Evolutionary conservation across 2,888 invertebrate species (phyloP).

Genomic region (Eupithecia inturbata): DNA sequence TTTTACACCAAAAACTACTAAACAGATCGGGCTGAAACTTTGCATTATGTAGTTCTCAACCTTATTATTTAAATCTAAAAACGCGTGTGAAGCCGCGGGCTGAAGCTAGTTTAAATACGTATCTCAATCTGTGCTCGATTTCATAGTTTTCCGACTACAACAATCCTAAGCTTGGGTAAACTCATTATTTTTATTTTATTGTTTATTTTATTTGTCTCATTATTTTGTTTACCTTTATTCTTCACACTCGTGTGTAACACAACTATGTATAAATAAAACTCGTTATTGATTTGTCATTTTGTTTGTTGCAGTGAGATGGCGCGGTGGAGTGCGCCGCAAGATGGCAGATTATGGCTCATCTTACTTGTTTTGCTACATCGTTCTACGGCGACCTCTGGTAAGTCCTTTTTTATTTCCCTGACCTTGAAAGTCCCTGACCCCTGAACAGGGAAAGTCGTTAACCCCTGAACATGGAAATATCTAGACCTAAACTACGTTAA

Average conservation of each 20-base stretch:
- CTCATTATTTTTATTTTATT: neutral
- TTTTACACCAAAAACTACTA: neutral
- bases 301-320: slow-evolving; percentile 80
- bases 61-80: neutral
- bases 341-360: slow-evolving; percentile 68
- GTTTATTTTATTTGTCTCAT: neutral
- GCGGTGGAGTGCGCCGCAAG: slow-evolving; percentile 77
- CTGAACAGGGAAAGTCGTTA: neutral
- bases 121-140: too few relatives aligned
- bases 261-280: slow-evolving; percentile 11
- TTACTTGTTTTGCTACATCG: slow-evolving; percentile 65
- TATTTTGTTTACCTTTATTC: slow-evolving; percentile 3
- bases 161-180: neutral
- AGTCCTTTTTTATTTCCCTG: slow-evolving; percentile 35
- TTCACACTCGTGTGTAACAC: neutral
- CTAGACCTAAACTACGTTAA: too few relatives aligned
- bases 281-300: slow-evolving; percentile 31
- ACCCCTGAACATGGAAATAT: too few relatives aligned
- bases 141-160: neutral
- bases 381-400: slow-evolving; percentile 74
- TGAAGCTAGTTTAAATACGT: too few relatives aligned
- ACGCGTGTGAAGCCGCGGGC: neutral
- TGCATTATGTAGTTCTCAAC: neutral
- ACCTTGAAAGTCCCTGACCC: too few relatives aligned
- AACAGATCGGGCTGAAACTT: neutral